A percentile compares a stretch with the other conserved stretches of the same genome.
These are phyloP conservation scores for Limosa lapponica DNA, from an alignment of 2,797 vertebrate genomes.

Conservation along the genomic window DNA sequence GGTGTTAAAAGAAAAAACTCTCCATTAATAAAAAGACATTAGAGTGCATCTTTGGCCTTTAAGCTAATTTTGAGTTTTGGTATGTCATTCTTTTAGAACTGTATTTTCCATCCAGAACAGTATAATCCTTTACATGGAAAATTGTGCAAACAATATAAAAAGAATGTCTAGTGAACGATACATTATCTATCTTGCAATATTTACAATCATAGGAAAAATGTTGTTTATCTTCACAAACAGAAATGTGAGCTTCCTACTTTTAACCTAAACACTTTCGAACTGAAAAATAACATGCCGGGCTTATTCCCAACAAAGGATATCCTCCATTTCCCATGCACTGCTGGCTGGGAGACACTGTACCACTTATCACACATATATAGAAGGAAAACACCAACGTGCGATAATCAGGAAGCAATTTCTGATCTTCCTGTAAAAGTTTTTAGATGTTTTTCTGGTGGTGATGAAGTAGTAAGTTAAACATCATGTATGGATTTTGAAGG, in stretches of 20 bases:
- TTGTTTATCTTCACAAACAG: slow-evolving; percentile 71
- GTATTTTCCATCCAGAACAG: background rate
- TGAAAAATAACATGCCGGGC: slow-evolving; percentile 34
- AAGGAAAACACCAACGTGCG: slow-evolving; percentile 33
- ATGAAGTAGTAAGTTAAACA: background rate
- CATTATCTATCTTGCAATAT: background rate
- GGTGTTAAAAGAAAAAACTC: background rate
- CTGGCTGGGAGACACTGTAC: slow-evolving; percentile 24
- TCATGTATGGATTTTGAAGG: background rate
- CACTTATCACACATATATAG: background rate
- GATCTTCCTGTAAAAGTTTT: slow-evolving; percentile 65
- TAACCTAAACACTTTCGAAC: slow-evolving; percentile 67
- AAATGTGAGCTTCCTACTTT: slow-evolving; percentile 76
- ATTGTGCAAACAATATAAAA: background rate
- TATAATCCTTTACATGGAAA: background rate
- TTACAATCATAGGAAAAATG: slow-evolving; percentile 45
- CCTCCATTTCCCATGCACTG: slow-evolving; percentile 74
- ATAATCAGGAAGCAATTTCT: slow-evolving; percentile 67
- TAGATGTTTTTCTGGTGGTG: slow-evolving; percentile 11
- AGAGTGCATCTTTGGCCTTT: background rate
- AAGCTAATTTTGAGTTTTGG: background rate
- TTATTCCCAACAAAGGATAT: slow-evolving; percentile 79
- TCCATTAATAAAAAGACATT: background rate
- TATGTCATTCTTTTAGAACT: background rate
- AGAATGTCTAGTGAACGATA: background rate